Evolutionary conservation across 2,113 vertebrate species (phyloP).

Genomic region (Gavia stellata): DNA sequence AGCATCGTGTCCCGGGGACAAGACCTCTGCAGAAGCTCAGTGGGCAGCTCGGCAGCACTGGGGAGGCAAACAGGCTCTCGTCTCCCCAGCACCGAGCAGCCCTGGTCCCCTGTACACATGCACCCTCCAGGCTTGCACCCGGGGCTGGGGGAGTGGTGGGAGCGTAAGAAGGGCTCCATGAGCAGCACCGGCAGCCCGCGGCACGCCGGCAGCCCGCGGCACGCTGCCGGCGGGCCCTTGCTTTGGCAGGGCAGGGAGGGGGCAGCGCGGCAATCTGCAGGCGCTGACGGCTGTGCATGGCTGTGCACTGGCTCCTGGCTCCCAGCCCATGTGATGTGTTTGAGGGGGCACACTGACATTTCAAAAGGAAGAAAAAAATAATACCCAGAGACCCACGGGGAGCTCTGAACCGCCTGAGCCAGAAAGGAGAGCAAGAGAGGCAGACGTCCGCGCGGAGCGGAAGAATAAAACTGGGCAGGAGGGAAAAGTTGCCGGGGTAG

Average conservation of each 20-base stretch:
- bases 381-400: background rate
- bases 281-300: background rate
- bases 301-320: background rate
- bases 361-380: background rate
- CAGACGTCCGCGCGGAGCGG: background rate
- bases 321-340: background rate
- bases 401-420: background rate
- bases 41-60: background rate
- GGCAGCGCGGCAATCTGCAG: background rate
- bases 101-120: rapidly evolving
- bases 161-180: rapidly evolving
- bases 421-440: background rate
- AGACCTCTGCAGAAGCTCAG: background rate
- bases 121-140: background rate
- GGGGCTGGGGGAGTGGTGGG: rapidly evolving
- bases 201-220: background rate
- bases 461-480: background rate
- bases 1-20: background rate
- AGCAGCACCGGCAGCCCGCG: background rate
- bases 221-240: background rate
- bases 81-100: background rate
- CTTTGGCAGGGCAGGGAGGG: background rate
- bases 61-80: background rate
- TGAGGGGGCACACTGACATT: conserved; percentile 17
- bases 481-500: background rate